Conservation (phyloP, 2,888 invertebrate genomes). For the Drosophila heteroneura region DNA sequence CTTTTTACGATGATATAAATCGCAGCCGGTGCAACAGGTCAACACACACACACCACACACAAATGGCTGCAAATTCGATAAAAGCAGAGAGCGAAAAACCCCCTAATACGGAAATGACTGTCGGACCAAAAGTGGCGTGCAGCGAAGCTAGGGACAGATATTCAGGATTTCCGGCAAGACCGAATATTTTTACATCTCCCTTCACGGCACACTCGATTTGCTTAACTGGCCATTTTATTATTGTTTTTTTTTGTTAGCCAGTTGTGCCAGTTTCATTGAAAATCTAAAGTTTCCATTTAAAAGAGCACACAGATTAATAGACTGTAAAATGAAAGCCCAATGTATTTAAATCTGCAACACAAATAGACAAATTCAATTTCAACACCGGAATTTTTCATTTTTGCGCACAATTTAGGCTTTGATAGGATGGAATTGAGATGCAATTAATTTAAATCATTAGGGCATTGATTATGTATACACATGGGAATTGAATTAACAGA, state of each 20-base stretch:
- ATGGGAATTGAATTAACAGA: constrained; percentile 6
- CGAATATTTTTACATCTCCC: constrained; percentile 19
- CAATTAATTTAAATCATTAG: constrained; percentile 4
- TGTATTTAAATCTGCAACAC: neutral
- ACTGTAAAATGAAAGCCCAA: neutral
- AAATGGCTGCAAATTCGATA: constrained; percentile 22
- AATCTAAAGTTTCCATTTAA: constrained; percentile 29
- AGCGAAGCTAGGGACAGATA: constrained; percentile 45
- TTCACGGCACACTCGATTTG: constrained; percentile 11
- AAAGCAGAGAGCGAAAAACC: constrained; percentile 52
- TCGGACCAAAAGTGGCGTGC: constrained; percentile 62
- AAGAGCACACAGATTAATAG: neutral
- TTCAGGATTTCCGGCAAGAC: constrained; percentile 67
- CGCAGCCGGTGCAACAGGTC: constrained; percentile 64
- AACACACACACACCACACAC: constrained; percentile 15
- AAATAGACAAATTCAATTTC: neutral
- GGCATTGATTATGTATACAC: neutral
- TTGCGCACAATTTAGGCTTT: neutral
- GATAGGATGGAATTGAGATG: constrained; percentile 9
- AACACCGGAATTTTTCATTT: neutral
- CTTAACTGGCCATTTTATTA: constrained; percentile 5
- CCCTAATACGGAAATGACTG: constrained; percentile 61
- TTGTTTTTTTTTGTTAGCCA: neutral
- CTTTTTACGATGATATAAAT: constrained; percentile 66
- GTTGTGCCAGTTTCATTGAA: constrained; percentile 22